Base-by-base conservation (phyloP, 2,113 vertebrate genomes). In the Scatophagus argus region DNA sequence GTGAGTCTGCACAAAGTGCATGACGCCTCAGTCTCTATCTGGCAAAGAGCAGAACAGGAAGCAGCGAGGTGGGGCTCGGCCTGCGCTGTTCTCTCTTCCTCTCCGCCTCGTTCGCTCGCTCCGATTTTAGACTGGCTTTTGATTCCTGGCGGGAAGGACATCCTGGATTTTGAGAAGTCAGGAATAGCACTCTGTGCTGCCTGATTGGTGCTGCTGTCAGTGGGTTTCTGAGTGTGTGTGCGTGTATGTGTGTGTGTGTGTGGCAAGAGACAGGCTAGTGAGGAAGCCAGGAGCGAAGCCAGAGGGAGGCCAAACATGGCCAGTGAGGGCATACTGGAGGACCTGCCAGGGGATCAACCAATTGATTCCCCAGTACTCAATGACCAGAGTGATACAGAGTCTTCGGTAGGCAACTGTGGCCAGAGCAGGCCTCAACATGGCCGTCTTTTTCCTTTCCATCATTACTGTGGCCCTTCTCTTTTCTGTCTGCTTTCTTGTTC, bases 11-110 rank as follows among this genome's bases (percentile, higher is more conserved):
- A 79, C 68, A 84, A 71, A 87, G 78, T 84, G 91, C 85, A 84
- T 81, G 89, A 88, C 89, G 84, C 86, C 84, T 89, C 82, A 25
- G 70, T 77, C 79, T 87, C 76, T 90, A 70, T 89, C 77, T 74
- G 89, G 86, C 82, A 73, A 27, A 54, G 82, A 91, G 84, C 89
- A 91, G 91, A 91, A 91, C 91, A 93, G 93, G 93, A 93, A 93
- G 89, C 71, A 78, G 87, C 29, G 81, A 90, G 89, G 90, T 90
- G 86, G 86, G 87, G 89, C 84, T 69, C 74, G 1, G 47, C 63
- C 82, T 73, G 12, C 46, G 72, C 79, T 47, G 74, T 65, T 85
- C 82, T 88, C 62, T 91, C 84, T 86, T 90, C 87, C 85, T 91
- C 79, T 83, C 82, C 63, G 17, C 77, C 62, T 87, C 54, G 41